A percentile compares a stretch with the other conserved stretches of the same genome.
Evolutionary conservation across 2,888 invertebrate genomes (phyloP).

Genomic region (Chloromyia formosa): DNA sequence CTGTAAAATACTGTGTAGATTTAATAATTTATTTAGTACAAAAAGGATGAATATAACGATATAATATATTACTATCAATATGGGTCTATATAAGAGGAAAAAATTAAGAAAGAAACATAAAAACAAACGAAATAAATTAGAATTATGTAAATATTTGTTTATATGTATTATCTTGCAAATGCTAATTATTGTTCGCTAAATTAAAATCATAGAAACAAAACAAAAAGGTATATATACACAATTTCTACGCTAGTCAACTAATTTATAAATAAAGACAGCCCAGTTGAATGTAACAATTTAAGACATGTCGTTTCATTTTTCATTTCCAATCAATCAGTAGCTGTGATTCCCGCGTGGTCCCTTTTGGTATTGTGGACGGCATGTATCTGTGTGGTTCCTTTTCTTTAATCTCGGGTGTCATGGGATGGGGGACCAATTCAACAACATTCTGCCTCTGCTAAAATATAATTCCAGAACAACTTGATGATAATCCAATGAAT

Average conservation of each 20-base stretch:
- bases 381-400: no score
- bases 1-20: not conserved
- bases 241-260: conserved; percentile 45
- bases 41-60: conserved; percentile 9
- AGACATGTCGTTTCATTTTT: not conserved
- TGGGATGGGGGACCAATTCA: no score
- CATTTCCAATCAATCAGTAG: no score
- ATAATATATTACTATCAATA: not conserved
- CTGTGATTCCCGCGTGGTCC: no score
- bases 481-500: no score
- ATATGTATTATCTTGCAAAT: not conserved
- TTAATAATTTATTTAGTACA: conserved; percentile 39
- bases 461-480: no score
- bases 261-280: conserved; percentile 44
- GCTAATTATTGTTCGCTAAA: not conserved
- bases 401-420: no score
- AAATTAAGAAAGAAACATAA: not conserved
- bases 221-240: conserved; percentile 12
- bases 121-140: not conserved
- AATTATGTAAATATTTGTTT: not conserved
- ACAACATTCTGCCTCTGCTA: no score
- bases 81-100: not conserved
- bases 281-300: conserved; percentile 28
- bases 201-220: not conserved
- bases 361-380: no score